Evolutionary conservation across 2,113 vertebrate species (phyloP).

Genomic region (Macroglossus sobrinus): DNA sequence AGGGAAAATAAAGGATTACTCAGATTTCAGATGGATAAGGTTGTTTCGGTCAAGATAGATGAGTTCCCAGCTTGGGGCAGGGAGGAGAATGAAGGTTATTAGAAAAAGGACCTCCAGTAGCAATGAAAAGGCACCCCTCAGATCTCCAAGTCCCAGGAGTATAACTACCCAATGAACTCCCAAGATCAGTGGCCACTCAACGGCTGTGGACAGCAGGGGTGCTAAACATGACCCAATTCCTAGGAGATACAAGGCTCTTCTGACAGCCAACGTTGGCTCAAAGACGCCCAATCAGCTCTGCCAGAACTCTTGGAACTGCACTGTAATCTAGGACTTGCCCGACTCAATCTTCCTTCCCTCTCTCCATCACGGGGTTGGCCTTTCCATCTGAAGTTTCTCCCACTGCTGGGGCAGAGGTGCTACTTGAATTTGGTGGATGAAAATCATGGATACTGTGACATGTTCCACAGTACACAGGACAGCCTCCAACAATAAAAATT

Average conservation of each 20-base stretch:
- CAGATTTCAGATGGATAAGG: background rate
- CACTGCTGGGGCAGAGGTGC: background rate
- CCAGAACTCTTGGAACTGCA: background rate
- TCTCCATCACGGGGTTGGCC: background rate
- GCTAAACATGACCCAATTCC: background rate
- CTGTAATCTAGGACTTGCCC: background rate
- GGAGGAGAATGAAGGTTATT: background rate
- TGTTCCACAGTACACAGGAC: background rate
- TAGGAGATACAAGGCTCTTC: background rate
- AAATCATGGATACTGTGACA: background rate
- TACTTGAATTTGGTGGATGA: background rate
- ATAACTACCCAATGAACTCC: background rate
- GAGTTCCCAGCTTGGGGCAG: background rate
- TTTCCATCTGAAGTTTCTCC: background rate
- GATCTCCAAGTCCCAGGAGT: background rate
- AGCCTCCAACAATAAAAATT: background rate
- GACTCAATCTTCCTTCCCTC: background rate
- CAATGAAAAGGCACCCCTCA: background rate
- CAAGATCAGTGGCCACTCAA: background rate
- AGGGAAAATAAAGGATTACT: background rate
- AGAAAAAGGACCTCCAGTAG: background rate
- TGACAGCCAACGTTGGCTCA: background rate
- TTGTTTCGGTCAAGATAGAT: background rate
- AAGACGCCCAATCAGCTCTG: background rate
- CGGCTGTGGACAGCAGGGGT: background rate